Conservation (phyloP, 2,797 vertebrate species). For the Anabacerthia variegaticeps region DNA sequence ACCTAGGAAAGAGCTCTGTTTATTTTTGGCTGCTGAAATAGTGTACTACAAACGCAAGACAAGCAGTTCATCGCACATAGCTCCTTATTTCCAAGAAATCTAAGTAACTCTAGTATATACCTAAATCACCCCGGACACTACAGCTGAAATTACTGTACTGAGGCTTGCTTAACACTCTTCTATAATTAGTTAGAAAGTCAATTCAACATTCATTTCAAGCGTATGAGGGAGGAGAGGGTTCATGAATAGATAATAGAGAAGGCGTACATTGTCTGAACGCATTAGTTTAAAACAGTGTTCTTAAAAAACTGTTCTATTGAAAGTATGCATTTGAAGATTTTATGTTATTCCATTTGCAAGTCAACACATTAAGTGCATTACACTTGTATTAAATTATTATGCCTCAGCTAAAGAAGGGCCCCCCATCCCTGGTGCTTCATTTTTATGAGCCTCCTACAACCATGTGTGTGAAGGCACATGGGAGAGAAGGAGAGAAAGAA, state of each 20-base stretch:
- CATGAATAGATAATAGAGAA: conserved; percentile 4
- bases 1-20: not conserved
- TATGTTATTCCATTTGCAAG: not conserved
- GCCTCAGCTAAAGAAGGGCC: not conserved
- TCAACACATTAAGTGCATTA: not conserved
- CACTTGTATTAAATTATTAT: conserved; percentile 10
- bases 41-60: not conserved
- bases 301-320: conserved; percentile 8
- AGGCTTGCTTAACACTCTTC: not conserved
- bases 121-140: not conserved
- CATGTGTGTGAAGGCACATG: not conserved
- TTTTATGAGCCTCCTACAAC: not conserved
- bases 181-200: conserved; percentile 20
- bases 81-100: conserved; percentile 33
- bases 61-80: not conserved
- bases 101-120: not conserved
- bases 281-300: not conserved
- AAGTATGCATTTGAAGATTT: not conserved
- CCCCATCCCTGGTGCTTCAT: not conserved
- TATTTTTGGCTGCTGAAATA: not conserved
- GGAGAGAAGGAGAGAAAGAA: not conserved
- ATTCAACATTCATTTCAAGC: conserved; percentile 35
- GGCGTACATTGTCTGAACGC: not conserved
- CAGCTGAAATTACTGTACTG: not conserved
- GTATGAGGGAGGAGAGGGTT: not conserved